phyloP scores from a whole-genome alignment of 2,113 vertebrate genomes.

The Heliornis fulica region DNA sequence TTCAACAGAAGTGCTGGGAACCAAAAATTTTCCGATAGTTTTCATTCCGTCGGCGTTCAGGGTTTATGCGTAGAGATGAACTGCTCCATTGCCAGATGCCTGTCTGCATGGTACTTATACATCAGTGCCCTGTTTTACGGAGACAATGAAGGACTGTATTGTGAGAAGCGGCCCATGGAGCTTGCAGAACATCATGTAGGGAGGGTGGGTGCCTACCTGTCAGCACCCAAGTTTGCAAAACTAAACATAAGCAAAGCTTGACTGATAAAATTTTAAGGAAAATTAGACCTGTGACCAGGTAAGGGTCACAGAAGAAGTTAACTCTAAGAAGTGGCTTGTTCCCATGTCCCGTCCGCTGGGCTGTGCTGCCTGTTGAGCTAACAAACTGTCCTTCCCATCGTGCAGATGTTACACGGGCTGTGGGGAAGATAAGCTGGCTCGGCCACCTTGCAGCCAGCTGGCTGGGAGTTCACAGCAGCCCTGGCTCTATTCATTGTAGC shows the following conservation, averaged over 20 bases:
- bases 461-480: conserved; percentile 30
- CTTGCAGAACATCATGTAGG: background rate
- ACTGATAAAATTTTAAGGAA: background rate
- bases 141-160: background rate
- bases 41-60: background rate
- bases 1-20: background rate
- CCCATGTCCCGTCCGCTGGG: background rate
- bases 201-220: background rate
- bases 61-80: background rate
- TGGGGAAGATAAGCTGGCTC: background rate
- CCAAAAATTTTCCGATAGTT: background rate
- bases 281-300: background rate
- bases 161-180: background rate
- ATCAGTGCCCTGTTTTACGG: background rate
- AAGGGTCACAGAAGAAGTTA: background rate
- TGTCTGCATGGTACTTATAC: background rate
- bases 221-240: background rate
- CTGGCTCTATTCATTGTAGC: background rate
- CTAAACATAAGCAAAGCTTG: background rate
- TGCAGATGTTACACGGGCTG: fast-evolving
- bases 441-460: conserved; percentile 1
- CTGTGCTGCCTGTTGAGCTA: background rate
- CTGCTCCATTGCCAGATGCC: background rate
- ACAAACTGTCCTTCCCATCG: fast-evolving
- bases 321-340: background rate